Evolutionary conservation across 1,140 invertebrate genomes (phyloP), one percentile per base, ranked within the genome.

Genomic region (Philotrypesis tridentata): DNA sequence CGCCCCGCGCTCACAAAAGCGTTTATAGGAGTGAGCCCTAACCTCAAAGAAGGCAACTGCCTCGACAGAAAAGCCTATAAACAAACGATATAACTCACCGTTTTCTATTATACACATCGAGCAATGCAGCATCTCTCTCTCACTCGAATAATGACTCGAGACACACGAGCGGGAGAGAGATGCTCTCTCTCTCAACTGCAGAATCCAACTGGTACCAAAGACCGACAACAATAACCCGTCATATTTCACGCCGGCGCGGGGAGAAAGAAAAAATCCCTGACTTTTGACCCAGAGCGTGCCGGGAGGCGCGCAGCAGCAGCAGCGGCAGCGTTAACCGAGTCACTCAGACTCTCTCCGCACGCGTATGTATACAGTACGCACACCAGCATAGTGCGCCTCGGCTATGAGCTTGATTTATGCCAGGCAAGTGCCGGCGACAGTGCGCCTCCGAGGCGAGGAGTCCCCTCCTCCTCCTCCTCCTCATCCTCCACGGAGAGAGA

Each of bases 361-460:
- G 37, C n/a, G 6, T 43, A 43, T 43, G 12, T 12, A 43, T 12
- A 43, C 40, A 43, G 40, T 43, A 11, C 12, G 40, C n/a, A 8
- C n/a, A 76, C 23, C 73, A 76, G 61, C 60, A n/a, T n/a, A 67
- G 61, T 17, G 67, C 67, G 25, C 29, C 31, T n/a, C 37, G 29
- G 21, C 23, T 14, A n/a, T n/a, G n/a, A 31, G 65, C 9, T 9
- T 79, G 70, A 79, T 72, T 79, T 79, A 79, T 79, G 68, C 29
- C 29, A 48, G 31, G 31, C 79, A 73, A 73, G 70, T 73, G 79
- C 25, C 9, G 31, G 25, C 21, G 63, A 55, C 27, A 70, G 67
- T n/a, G n/a, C n/a, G n/a, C n/a, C n/a, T n/a, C n/a, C n/a, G n/a
- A 29, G 67, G 14, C 40, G 12, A 17, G n/a, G 48, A 55, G 6